A percentile compares a stretch with the other conserved stretches of the same genome.
Conservation (phyloP, 1,140 invertebrate species). For the Calycopis cecrops region DNA sequence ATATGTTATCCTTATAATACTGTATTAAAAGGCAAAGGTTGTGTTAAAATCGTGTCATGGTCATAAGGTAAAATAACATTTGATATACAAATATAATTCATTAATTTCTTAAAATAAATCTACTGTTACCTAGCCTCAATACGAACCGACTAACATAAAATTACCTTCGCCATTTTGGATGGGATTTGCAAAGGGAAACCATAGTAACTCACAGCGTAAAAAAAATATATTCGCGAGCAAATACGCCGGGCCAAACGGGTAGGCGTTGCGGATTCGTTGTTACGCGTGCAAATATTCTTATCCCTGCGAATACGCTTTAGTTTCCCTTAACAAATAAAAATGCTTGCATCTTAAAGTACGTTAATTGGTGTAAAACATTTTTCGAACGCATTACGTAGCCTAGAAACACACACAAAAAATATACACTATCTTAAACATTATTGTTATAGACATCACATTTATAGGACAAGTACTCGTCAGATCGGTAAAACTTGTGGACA, state of each 20-base stretch:
- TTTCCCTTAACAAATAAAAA: too few relatives aligned
- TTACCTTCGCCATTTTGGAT: too few relatives aligned
- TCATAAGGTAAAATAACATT: conserved; percentile 16
- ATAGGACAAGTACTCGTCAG: conserved; percentile 65
- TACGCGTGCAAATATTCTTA: too few relatives aligned
- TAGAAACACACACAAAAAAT: conserved; percentile 72
- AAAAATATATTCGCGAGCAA: too few relatives aligned
- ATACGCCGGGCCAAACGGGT: too few relatives aligned
- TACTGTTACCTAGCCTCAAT: not conserved
- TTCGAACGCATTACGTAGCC: conserved; percentile 58
- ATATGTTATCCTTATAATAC: conserved; percentile 33
- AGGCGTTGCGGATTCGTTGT: too few relatives aligned
- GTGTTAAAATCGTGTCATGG: conserved; percentile 12
- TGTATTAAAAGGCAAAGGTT: conserved; percentile 8
- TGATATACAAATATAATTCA: conserved; percentile 14
- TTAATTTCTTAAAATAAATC: conserved; percentile 10
- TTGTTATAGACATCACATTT: conserved; percentile 72
- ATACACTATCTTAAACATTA: conserved; percentile 70
- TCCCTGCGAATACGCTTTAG: too few relatives aligned
- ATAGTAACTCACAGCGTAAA: too few relatives aligned
- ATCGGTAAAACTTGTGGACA: conserved; percentile 44
- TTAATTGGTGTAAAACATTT: conserved; percentile 40
- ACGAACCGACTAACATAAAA: too few relatives aligned
- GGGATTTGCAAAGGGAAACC: too few relatives aligned
- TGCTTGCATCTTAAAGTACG: not conserved